phyloP scores from a whole-genome alignment of 1,140 invertebrate species.

The Trichonephila clavata region DNA sequence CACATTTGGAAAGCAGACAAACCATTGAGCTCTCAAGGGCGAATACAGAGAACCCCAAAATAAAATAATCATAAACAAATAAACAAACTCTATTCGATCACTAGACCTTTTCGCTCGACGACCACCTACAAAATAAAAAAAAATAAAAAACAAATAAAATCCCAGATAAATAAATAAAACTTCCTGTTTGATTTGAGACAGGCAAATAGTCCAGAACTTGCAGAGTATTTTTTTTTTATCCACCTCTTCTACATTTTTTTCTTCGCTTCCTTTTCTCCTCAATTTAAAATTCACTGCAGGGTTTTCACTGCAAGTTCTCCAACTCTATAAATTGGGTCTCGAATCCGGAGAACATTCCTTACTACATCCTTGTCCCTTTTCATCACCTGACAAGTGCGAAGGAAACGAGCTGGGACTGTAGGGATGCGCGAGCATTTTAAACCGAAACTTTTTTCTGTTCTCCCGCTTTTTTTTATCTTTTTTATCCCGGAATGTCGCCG shows the following conservation, averaged over 20 bases:
- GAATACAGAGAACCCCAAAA: background rate
- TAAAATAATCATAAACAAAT: background rate
- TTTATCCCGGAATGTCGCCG: background rate
- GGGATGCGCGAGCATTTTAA: background rate
- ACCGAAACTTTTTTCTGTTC: background rate
- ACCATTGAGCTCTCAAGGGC: background rate
- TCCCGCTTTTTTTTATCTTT: background rate
- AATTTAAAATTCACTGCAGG: slow-evolving; percentile 41
- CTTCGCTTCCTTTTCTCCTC: background rate
- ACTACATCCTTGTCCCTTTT: background rate
- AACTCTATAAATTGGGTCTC: slow-evolving; percentile 34
- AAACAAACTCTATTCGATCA: background rate
- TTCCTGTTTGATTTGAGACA: slow-evolving; percentile 53
- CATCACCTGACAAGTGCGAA: slow-evolving; percentile 37
- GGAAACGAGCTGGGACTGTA: slow-evolving; percentile 29
- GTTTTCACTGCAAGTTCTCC: background rate
- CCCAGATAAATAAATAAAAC: slow-evolving; percentile 43
- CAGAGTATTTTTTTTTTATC: background rate
- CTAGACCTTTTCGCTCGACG: background rate
- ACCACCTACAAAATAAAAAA: background rate
- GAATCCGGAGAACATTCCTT: slow-evolving; percentile 23
- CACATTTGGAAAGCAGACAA: background rate
- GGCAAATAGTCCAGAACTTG: slow-evolving; percentile 39
- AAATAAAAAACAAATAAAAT: background rate
- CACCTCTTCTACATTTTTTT: background rate